phyloP scores from a whole-genome alignment of 2,797 vertebrate genomes.

The Gadopsis bispinosus region DNA sequence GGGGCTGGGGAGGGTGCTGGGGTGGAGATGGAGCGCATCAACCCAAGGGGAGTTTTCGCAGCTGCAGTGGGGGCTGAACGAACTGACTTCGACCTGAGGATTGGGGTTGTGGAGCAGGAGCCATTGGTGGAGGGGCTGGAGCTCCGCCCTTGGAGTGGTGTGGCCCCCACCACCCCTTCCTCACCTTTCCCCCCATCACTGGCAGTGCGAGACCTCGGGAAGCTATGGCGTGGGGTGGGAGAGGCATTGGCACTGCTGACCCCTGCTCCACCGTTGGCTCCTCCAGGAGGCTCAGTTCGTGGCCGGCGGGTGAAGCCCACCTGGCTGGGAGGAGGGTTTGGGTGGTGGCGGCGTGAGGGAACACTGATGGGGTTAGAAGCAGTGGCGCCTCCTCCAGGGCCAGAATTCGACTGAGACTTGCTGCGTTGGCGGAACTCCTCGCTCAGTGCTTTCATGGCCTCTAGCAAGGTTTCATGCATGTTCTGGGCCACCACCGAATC shows the following conservation, averaged over 20 bases:
- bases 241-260: constrained; percentile 78
- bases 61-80: constrained; percentile 74
- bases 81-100: constrained; percentile 84
- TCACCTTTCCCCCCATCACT: constrained; percentile 83
- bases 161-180: constrained; percentile 66
- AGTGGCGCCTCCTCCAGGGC: constrained; percentile 83
- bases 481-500: constrained; percentile 89
- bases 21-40: constrained; percentile 85
- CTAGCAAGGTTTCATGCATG: constrained; percentile 92
- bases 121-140: constrained; percentile 83
- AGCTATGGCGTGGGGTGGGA: constrained; percentile 82
- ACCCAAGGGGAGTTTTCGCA: constrained; percentile 79
- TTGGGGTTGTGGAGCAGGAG: constrained; percentile 82
- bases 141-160: constrained; percentile 55
- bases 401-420: constrained; percentile 86
- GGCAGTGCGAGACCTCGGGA: constrained; percentile 81
- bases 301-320: constrained; percentile 86
- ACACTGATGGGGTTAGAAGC: constrained; percentile 89
- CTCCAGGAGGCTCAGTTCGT: constrained; percentile 81
- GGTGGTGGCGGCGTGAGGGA: constrained; percentile 85
- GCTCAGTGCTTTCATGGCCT: constrained; percentile 90
- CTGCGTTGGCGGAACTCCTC: constrained; percentile 89
- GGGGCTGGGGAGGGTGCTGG: constrained; percentile 80
- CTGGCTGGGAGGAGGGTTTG: constrained; percentile 86
- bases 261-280: constrained; percentile 61